Conservation (phyloP, 2,888 invertebrate species). For the Meta bourneti region DNA sequence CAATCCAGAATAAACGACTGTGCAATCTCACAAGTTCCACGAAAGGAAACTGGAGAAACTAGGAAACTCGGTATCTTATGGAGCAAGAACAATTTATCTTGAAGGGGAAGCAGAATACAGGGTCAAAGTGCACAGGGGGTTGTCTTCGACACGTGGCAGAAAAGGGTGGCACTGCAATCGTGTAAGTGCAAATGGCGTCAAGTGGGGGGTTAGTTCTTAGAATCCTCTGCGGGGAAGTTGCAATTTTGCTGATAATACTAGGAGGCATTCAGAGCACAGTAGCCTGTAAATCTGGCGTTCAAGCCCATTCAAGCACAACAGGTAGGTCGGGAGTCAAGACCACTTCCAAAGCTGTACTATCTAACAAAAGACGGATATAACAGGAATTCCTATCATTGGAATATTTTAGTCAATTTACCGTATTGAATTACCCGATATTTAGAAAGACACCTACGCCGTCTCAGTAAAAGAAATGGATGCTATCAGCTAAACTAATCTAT, state of each 20-base stretch:
- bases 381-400: no score
- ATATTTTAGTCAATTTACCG: no score
- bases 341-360: no score
- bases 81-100: not conserved
- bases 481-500: no score
- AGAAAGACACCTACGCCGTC: no score
- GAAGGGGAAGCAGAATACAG: not conserved
- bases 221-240: not conserved
- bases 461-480: no score
- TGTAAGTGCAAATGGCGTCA: constrained; percentile 1
- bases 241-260: no score
- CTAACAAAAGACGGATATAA: no score
- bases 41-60: not conserved
- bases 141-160: constrained; percentile 15
- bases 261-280: not conserved
- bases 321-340: no score
- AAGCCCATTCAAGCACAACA: no score
- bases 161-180: not conserved
- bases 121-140: constrained; percentile 25
- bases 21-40: not conserved
- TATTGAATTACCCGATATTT: no score
- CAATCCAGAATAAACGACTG: no score
- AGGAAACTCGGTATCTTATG: not conserved
- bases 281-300: not conserved
- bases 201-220: not conserved